Evolutionary conservation across 1,140 invertebrate genomes (phyloP), one percentile per base, ranked within the genome.

Genomic region (Aradophagus sp.): DNA sequence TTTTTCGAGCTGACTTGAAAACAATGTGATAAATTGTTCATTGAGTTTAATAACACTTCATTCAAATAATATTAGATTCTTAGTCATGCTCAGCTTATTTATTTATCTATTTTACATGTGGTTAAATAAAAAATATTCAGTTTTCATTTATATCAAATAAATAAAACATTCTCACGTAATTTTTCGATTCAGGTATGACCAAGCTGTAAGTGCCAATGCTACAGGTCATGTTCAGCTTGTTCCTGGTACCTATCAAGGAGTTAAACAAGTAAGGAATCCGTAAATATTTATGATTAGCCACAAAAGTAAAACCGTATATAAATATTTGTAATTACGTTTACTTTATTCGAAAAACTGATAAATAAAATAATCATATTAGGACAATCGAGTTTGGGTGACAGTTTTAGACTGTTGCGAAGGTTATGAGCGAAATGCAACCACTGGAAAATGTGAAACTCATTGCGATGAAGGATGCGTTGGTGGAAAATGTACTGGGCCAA

Each of bases 391-490:
- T 11, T 79, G 62, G 71, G 72, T 85, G 38, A 81, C 80, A 2
- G 74, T 86, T 10, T 13, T 82, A 8, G 83, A 85, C 11, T 85
- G 84, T 47, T 86, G 84, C 44, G 81, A 84, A 1, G 82, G 82
- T n/a, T 85, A 76, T 42, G 3, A 48, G 3, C 72, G 76, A 3
- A 80, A 83, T 39, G 11, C 34, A 5, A 50, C 31, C 1, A 77
- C 73, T 2, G 75, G 75, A 0, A 71, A 66, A 16, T 89, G 87
- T 59, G 75, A 84, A 6, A 69, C 71, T 0, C 68, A 77, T 13
- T 88, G 87, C 36, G 63, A 72, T 0, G 79, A 78, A 29, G 83
- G 81, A 2, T 87, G 87, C 56, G 44, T 77, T 1, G 86, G 85
- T 8, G 86, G 85, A 3, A 70, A 53, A 0, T 87, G 86, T 41